phyloP scores from a whole-genome alignment of 2,888 invertebrate genomes.

The Tipula lateralis region DNA sequence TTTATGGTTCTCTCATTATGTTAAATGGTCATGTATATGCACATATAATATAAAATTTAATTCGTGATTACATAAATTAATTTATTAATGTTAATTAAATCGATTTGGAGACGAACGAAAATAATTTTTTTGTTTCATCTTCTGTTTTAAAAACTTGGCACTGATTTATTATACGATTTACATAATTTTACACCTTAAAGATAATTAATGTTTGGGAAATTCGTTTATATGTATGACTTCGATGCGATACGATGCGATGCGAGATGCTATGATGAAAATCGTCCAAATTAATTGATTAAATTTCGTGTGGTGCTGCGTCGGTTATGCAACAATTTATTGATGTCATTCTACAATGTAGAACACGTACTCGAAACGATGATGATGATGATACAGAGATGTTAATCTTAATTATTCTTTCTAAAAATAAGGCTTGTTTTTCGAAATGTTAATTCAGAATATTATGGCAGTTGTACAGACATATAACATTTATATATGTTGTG shows the following conservation, averaged over 20 bases:
- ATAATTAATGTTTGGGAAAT: constrained; percentile 24
- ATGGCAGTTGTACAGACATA: not conserved
- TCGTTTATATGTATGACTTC: not conserved
- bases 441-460: not conserved
- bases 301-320: not conserved
- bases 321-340: not conserved
- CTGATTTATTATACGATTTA: not conserved
- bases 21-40: no score
- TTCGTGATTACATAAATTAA: not conserved
- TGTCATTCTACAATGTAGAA: constrained; percentile 7
- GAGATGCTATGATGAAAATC: not conserved
- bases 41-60: not conserved
- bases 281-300: not conserved
- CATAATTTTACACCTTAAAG: not conserved
- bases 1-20: no score
- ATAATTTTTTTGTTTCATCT: not conserved
- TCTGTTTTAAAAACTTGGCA: not conserved
- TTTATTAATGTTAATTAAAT: not conserved
- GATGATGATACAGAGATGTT: not conserved
- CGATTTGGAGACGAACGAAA: not conserved
- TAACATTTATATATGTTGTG: not conserved
- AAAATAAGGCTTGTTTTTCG: not conserved
- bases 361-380: not conserved
- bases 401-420: not conserved
- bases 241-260: not conserved